Evolutionary conservation across 2,888 invertebrate genomes (phyloP), one percentile per base, ranked within the genome.

Genomic region (Leucoma salicis): DNA sequence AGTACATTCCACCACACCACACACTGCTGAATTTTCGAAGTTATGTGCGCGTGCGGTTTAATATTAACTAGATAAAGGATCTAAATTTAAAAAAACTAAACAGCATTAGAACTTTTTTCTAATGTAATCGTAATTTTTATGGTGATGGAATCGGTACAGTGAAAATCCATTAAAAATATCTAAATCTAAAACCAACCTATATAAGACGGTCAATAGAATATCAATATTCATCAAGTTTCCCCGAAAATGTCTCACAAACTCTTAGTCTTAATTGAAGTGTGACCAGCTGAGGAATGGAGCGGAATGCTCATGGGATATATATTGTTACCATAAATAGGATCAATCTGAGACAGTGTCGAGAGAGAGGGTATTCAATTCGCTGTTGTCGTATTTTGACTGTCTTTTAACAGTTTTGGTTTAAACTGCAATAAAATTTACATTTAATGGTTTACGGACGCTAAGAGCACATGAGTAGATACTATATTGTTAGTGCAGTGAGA

Each of bases 181-280:
- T n/a, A 11, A n/a, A 27, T 2, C 1, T 27, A 10, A 27, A 1
- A 27, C 4, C 27, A n/a, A 2, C 27, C 27, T 27, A n/a, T 27
- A 27, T n/a, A 27, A n/a, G 21, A 11, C n/a, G 4, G 27, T n/a
- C 33, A 2, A 13, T 31, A 40, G 41, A 41, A 45, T 54, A 51
- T 61, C 48, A 61, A 51, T 57, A 49, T 57, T 42, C 40, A 57
- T 47, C 41, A 32, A 49, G 18, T 24, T 46, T 58, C 42, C 31
- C 36, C 31, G 36, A 54, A 54, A 51, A 57, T 54, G 36, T 42
- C 27, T 1, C 24, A 11, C 10, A 36, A 45, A 32, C 40, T 49
- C 46, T 42, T n/a, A n/a, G n/a, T n/a, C n/a, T n/a, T n/a, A n/a
- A 57, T 61, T 54, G 45, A 49, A 58, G 39, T 43, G 46, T 41